phyloP scores from a whole-genome alignment of 2,797 vertebrate genomes.

The Pampus argenteus region DNA sequence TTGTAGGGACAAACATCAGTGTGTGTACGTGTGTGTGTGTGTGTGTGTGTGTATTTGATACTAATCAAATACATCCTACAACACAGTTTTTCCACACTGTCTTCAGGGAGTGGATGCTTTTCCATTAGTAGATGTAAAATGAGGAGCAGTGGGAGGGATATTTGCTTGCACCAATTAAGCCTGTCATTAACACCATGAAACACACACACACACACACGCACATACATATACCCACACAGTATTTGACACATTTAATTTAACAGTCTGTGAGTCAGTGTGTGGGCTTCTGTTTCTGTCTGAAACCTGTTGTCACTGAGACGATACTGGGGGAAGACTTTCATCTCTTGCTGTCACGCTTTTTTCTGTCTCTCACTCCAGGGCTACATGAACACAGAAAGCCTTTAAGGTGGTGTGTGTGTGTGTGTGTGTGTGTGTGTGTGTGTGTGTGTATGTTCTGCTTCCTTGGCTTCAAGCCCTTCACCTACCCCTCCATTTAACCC shows the following conservation, averaged over 20 bases:
- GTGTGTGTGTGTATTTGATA: background rate
- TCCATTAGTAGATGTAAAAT: conserved; percentile 71
- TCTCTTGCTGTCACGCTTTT: conserved; percentile 36
- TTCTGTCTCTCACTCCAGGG: conserved; percentile 41
- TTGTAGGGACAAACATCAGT: conserved; percentile 1
- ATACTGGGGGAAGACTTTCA: conserved; percentile 44
- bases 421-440: background rate
- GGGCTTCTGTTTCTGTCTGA: conserved; percentile 47
- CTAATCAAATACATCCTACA: conserved; percentile 42
- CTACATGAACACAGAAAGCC: conserved; percentile 39
- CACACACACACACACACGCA: conserved; percentile 25
- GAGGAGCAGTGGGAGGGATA: conserved; percentile 69
- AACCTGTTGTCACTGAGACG: conserved; percentile 61
- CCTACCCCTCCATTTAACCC: conserved; percentile 48
- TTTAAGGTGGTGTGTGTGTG: conserved; percentile 23
- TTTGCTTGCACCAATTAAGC: conserved; percentile 74
- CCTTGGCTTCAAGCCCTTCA: conserved; percentile 36
- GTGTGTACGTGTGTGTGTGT: conserved; percentile 4
- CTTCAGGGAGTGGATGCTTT: conserved; percentile 62
- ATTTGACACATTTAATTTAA: conserved; percentile 64
- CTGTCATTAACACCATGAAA: conserved; percentile 65
- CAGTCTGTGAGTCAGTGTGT: conserved; percentile 48
- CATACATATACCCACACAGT: conserved; percentile 22
- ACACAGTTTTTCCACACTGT: conserved; percentile 35
- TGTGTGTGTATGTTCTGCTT: conserved; percentile 14